A percentile compares a stretch with the other conserved stretches of the same genome.
These are phyloP conservation scores for Macrosteles quadrilineatus DNA, from an alignment of 1,140 invertebrate genomes.

Conservation along the genomic window DNA sequence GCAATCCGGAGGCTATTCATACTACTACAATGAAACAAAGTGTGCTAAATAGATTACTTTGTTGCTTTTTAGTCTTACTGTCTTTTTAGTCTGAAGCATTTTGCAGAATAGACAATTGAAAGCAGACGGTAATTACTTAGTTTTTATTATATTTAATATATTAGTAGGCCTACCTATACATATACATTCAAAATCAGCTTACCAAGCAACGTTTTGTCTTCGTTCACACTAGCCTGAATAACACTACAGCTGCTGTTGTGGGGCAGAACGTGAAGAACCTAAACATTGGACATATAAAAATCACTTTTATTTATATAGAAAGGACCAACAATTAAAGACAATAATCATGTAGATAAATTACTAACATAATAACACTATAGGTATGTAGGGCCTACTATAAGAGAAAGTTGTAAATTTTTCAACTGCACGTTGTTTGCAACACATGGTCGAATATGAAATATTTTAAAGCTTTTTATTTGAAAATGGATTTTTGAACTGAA, in stretches of 20 bases:
- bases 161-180: too few relatives aligned
- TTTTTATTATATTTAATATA: too few relatives aligned
- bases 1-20: too few relatives aligned
- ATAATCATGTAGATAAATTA: background rate
- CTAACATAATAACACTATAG: background rate
- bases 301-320: background rate
- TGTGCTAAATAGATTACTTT: too few relatives aligned
- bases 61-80: too few relatives aligned
- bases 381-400: background rate
- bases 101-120: too few relatives aligned
- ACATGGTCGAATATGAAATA: background rate
- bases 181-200: too few relatives aligned
- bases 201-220: constrained; percentile 21
- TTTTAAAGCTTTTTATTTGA: too few relatives aligned
- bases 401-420: background rate
- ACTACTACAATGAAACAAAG: too few relatives aligned
- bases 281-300: background rate
- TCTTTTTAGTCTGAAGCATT: too few relatives aligned
- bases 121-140: too few relatives aligned
- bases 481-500: too few relatives aligned
- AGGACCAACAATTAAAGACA: background rate
- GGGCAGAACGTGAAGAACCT: background rate
- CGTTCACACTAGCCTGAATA: constrained; percentile 21
- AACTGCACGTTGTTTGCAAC: background rate
- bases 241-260: background rate